These are phyloP conservation scores for Gymnarchus niloticus DNA, from an alignment of 2,113 vertebrate species.

Conservation along the genomic window DNA sequence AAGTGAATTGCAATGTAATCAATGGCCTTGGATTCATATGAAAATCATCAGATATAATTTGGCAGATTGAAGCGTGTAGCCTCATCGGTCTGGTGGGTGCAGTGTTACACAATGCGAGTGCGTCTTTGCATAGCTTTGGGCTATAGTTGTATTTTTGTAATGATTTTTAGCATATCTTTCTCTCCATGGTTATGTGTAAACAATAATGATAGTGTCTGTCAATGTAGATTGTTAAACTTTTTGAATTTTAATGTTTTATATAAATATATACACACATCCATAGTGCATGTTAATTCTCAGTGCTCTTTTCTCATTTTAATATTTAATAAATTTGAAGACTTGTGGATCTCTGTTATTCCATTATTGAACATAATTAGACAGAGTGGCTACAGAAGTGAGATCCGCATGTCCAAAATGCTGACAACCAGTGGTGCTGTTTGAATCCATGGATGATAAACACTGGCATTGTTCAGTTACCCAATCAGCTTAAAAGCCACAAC, in stretches of 20 bases:
- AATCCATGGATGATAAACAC: background rate
- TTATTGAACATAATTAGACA: slow-evolving; percentile 10
- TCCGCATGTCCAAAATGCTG: background rate
- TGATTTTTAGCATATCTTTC: background rate
- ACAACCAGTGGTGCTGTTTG: background rate
- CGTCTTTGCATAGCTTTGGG: no score
- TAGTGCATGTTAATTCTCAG: no score
- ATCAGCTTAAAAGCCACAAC: background rate
- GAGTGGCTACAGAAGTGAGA: background rate
- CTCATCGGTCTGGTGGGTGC: no score
- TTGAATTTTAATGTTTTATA: background rate
- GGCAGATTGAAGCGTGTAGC: no score
- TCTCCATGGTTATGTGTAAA: background rate
- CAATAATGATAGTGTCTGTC: background rate
- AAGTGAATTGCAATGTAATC: no score
- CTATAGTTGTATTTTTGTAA: background rate
- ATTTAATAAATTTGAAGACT: no score
- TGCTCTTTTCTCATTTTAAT: background rate
- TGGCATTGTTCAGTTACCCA: background rate
- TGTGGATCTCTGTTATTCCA: no score
- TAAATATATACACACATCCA: background rate
- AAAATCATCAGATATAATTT: no score
- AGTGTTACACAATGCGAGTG: no score
- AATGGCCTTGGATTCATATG: no score
- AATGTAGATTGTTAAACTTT: background rate